Evolutionary conservation across 1,140 invertebrate species (phyloP).

Genomic region (Piezodorus guildinii): DNA sequence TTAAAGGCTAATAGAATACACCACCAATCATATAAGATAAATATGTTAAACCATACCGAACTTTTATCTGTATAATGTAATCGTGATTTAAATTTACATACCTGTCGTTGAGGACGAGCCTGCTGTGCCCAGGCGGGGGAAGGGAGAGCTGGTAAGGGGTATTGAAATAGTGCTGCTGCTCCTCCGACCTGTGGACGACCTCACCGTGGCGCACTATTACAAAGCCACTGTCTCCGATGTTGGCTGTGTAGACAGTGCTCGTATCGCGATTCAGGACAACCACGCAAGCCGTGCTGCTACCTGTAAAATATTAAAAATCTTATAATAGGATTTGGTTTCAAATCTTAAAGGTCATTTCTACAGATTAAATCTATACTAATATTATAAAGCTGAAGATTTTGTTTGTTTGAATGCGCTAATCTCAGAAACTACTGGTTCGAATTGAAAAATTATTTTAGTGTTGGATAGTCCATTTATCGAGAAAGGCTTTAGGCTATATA

Average conservation of each 20-base stretch:
- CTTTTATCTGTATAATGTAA: neutral
- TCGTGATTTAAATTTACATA: slow-evolving; percentile 33
- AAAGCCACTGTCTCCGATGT: slow-evolving; percentile 97
- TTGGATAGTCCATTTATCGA: no score
- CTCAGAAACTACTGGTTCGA: no score
- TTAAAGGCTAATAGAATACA: no score
- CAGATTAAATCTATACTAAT: no score
- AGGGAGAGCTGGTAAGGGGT: slow-evolving; percentile 93
- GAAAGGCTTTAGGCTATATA: no score
- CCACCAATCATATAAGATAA: no score
- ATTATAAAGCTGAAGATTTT: no score
- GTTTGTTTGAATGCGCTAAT: no score
- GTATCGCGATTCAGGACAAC: slow-evolving; percentile 83
- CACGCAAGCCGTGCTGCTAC: slow-evolving; percentile 94
- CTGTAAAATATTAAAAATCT: slow-evolving; percentile 38
- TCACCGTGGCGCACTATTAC: slow-evolving; percentile 77
- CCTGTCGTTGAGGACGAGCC: slow-evolving; percentile 78
- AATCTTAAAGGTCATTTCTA: no score
- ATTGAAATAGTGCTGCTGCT: slow-evolving; percentile 98
- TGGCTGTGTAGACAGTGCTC: slow-evolving; percentile 82
- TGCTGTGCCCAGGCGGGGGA: slow-evolving; percentile 76
- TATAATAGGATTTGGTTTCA: no score
- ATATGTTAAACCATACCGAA: no score
- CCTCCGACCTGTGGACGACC: slow-evolving; percentile 81
- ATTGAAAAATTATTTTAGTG: no score